Conservation (phyloP, 2,888 invertebrate species). For the Agonopterix arenella region DNA sequence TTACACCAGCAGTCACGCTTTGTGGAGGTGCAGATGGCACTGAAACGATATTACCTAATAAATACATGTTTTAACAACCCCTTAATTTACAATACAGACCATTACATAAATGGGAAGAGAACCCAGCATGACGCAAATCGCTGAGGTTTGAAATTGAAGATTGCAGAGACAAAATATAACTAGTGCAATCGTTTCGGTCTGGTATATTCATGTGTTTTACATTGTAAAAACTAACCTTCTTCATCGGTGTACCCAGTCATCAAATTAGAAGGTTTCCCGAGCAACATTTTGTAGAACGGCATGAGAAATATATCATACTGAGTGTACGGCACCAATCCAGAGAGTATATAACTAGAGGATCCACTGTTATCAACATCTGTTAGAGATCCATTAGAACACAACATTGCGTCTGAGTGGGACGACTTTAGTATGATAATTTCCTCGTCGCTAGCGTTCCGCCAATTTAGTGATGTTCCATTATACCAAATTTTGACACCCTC, state of each 20-base stretch:
- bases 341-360: constrained; percentile 83
- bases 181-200: no score
- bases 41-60: constrained; percentile 55
- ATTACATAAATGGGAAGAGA: no score
- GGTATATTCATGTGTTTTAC: no score
- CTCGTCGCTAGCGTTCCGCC: constrained; percentile 56
- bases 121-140: no score
- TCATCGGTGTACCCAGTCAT: constrained; percentile 90
- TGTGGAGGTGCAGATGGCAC: constrained; percentile 87
- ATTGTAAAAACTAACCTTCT: constrained; percentile 76
- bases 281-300: constrained; percentile 90
- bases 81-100: no score
- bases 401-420: constrained; percentile 35
- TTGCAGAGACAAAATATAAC: constrained; percentile 5
- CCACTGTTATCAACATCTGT: constrained; percentile 82
- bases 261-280: constrained; percentile 96
- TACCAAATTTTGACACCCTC: constrained; percentile 84
- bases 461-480: constrained; percentile 65
- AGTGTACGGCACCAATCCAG: constrained; percentile 88
- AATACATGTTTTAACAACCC: no score
- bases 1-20: constrained; percentile 87
- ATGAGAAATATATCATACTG: constrained; percentile 95
- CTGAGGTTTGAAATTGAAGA: no score
- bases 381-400: constrained; percentile 79
- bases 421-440: constrained; percentile 43